phyloP scores from a whole-genome alignment of 2,888 invertebrate species.

The Epinotia demarniana region DNA sequence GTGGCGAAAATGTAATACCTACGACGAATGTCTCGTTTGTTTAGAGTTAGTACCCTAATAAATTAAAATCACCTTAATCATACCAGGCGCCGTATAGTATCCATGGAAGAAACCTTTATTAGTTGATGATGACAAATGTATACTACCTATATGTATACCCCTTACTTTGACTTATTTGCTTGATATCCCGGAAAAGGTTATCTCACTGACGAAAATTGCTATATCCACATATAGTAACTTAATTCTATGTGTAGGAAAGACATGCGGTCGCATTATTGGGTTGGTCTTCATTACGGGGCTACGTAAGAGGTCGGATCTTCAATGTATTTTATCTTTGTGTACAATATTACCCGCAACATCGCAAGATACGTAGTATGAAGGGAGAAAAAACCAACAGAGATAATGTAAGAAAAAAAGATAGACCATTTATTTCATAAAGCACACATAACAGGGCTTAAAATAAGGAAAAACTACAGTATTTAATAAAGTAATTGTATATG shows the following conservation, averaged over 20 bases:
- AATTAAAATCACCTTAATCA: too few relatives aligned
- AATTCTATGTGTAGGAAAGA: slow-evolving; percentile 31
- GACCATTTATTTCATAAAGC: too few relatives aligned
- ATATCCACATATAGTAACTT: slow-evolving; percentile 28
- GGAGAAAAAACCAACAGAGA: not conserved
- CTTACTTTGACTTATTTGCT: not conserved
- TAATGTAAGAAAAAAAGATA: not conserved
- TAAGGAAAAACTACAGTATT: too few relatives aligned
- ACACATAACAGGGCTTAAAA: too few relatives aligned
- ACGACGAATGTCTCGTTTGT: too few relatives aligned
- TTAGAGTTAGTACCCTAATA: too few relatives aligned
- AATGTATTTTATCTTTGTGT: slow-evolving; percentile 19
- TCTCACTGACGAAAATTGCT: not conserved
- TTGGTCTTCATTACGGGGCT: slow-evolving; percentile 37
- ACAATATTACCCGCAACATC: slow-evolving; percentile 1
- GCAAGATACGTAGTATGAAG: not conserved
- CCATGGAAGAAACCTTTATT: not conserved
- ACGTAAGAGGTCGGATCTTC: slow-evolving; percentile 30
- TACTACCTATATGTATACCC: too few relatives aligned
- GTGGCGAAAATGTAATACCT: too few relatives aligned
- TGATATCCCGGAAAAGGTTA: slow-evolving; percentile 15
- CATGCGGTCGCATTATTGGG: slow-evolving; percentile 37
- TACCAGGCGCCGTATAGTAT: not conserved
- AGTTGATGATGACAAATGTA: too few relatives aligned
- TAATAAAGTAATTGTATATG: not conserved